These are phyloP conservation scores for Xenops minutus DNA, from an alignment of 2,797 vertebrate species.

Conservation along the genomic window DNA sequence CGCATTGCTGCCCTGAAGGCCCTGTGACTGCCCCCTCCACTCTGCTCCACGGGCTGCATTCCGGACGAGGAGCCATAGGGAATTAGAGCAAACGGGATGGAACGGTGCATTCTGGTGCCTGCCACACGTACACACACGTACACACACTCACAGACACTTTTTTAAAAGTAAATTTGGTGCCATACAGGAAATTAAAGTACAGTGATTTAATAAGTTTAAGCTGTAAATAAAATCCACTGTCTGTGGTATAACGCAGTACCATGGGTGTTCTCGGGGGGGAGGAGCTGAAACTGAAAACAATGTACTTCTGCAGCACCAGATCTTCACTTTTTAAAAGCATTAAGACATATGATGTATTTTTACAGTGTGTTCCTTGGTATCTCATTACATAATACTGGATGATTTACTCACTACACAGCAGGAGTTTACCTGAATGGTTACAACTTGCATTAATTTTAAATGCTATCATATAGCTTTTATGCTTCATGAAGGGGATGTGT, in stretches of 20 bases:
- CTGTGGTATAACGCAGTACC: slow-evolving; percentile 48
- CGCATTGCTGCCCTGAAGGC: slow-evolving; percentile 78
- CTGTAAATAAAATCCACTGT: slow-evolving; percentile 58
- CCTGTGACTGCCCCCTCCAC: slow-evolving; percentile 61
- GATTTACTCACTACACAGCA: slow-evolving; percentile 55
- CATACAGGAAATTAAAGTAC: slow-evolving; percentile 57
- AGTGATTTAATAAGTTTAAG: slow-evolving; percentile 27
- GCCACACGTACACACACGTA: neutral
- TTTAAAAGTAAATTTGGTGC: slow-evolving; percentile 63
- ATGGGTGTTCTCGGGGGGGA: slow-evolving; percentile 55
- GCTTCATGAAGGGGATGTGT: slow-evolving; percentile 56
- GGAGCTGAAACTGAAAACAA: slow-evolving; percentile 34
- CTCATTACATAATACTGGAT: slow-evolving; percentile 57
- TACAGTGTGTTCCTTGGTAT: slow-evolving; percentile 68
- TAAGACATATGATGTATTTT: slow-evolving; percentile 70
- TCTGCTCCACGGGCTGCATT: slow-evolving; percentile 44
- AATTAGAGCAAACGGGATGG: slow-evolving; percentile 32
- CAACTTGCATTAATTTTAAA: slow-evolving; percentile 64
- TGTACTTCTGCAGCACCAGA: slow-evolving; percentile 51
- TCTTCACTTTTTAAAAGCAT: slow-evolving; percentile 69
- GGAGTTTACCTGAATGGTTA: slow-evolving; percentile 66
- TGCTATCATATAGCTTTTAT: slow-evolving; percentile 68
- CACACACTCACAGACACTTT: slow-evolving; percentile 39
- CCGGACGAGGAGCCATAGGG: slow-evolving; percentile 12
- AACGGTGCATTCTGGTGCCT: slow-evolving; percentile 61